Evolutionary conservation across 2,113 vertebrate species (phyloP), one percentile per base, ranked within the genome.

Genomic region (Thamnaconus septentrionalis): DNA sequence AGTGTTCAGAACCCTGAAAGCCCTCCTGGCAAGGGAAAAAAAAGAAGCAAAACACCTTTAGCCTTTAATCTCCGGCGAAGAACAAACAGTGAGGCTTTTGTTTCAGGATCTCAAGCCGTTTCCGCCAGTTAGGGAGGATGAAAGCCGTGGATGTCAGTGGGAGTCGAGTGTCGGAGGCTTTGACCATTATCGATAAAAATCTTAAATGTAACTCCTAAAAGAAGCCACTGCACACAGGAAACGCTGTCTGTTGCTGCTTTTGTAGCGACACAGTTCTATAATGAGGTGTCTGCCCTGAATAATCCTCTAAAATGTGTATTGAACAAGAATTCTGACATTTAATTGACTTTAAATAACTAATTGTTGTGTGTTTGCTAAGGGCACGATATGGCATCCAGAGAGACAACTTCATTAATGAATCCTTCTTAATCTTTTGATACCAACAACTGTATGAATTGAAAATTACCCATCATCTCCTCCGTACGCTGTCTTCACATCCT

Each of bases 401-500:
- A 53, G 11, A 12, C 18, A 31, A 31, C 18, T 31, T 31, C 18
- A 31, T 31, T 31, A 31, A 31, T 31, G 18, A 31, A 31, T 31
- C 18, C 18, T 31, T 31, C 18, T 31, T 31, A 31, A 31, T 31
- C 1, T 31, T 31, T 31, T 31, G 18, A 31, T 31, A 31, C 18
- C 18, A 31, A 31, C 18, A 31, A 31, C 18, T 31, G 18, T 31
- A 31, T 2, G 18, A 31, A 31, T 31, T 31, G 9, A 3, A 40
- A 40, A 12, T 73, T 81, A 90, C 87, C 84, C 52, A 8, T 0
- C 0, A 7, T 0, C 0, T 9, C 64, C 85, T 64, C 83, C 78
- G 68, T 88, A 90, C 5, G 89, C 65, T 0, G 0, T 0, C 64
- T 81, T 41, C 39, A 92, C 85, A 0, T 78, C 8, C 45, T 61